Evolutionary conservation across 2,113 vertebrate genomes (phyloP).

Genomic region (Osmerus eperlanus): DNA sequence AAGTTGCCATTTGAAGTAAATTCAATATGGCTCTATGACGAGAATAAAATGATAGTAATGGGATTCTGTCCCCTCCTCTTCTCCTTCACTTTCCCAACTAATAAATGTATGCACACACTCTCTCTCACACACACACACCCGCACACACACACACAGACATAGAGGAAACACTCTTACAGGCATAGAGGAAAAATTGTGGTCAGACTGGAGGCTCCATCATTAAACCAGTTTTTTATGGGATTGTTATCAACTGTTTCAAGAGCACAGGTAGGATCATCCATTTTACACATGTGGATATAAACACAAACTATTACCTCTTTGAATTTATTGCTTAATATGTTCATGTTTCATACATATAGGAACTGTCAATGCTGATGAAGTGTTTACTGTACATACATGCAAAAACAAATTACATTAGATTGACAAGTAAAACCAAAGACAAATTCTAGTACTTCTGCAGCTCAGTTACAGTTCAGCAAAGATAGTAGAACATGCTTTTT

Average conservation of each 20-base stretch:
- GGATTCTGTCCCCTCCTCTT: slow-evolving; percentile 23
- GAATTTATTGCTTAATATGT: not conserved
- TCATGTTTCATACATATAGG: not conserved
- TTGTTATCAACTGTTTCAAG: slow-evolving; percentile 35
- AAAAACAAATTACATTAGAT: not conserved
- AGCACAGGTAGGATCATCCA: slow-evolving; percentile 12
- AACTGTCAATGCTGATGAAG: not conserved
- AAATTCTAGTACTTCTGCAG: too few species aligned
- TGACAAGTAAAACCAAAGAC: not conserved
- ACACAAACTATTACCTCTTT: slow-evolving; percentile 28
- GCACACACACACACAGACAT: not conserved
- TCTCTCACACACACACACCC: not conserved
- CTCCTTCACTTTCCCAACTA: slow-evolving; percentile 4
- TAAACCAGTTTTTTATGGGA: slow-evolving; percentile 38
- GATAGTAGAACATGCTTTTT: not conserved
- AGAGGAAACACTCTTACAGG: not conserved
- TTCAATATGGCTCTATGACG: slow-evolving; percentile 29
- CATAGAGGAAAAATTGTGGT: not conserved
- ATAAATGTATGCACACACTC: not conserved
- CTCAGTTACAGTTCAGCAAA: too few species aligned
- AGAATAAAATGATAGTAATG: slow-evolving; percentile 45
- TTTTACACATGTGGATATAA: slow-evolving; percentile 27
- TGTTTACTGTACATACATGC: not conserved
- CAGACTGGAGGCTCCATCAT: slow-evolving; percentile 18
- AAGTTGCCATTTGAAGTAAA: slow-evolving; percentile 37